These are phyloP conservation scores for Polyommatus icarus DNA, from an alignment of 2,888 invertebrate genomes.

Conservation along the genomic window DNA sequence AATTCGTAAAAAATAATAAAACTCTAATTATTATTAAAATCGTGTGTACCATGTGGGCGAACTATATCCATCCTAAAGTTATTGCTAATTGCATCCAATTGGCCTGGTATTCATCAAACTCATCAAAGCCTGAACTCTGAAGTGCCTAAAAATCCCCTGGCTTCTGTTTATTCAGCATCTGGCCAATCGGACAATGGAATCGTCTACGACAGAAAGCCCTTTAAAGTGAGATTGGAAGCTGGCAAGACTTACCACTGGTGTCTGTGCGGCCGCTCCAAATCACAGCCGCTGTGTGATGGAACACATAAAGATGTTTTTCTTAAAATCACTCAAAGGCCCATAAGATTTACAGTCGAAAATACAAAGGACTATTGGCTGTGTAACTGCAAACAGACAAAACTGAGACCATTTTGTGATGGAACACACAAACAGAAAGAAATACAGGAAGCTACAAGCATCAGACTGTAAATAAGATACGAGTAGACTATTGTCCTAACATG, in stretches of 20 bases:
- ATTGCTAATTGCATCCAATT: slow-evolving; percentile 2
- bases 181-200: slow-evolving; percentile 86
- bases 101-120: slow-evolving; percentile 59
- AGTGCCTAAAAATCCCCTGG: slow-evolving; percentile 85
- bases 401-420: slow-evolving; percentile 98
- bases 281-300: slow-evolving; percentile 97
- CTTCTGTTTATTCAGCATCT: slow-evolving; percentile 80
- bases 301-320: slow-evolving; percentile 89
- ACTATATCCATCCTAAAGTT: background rate
- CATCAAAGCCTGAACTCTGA: slow-evolving; percentile 72
- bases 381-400: slow-evolving; percentile 96
- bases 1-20: background rate
- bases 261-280: slow-evolving; percentile 94
- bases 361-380: slow-evolving; percentile 98
- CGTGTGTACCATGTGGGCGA: background rate
- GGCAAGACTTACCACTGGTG: slow-evolving; percentile 95
- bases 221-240: slow-evolving; percentile 85
- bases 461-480: slow-evolving; percentile 50
- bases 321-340: slow-evolving; percentile 88
- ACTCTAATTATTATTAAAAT: background rate
- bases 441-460: slow-evolving; percentile 78
- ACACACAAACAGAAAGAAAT: slow-evolving; percentile 89
- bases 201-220: slow-evolving; percentile 94
- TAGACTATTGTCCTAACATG: background rate
- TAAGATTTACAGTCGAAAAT: slow-evolving; percentile 91